Percentiles rank a stretch among this genome's conserved stretches.
Conservation (phyloP, 2,888 invertebrate species). For the Acleris laterana region DNA sequence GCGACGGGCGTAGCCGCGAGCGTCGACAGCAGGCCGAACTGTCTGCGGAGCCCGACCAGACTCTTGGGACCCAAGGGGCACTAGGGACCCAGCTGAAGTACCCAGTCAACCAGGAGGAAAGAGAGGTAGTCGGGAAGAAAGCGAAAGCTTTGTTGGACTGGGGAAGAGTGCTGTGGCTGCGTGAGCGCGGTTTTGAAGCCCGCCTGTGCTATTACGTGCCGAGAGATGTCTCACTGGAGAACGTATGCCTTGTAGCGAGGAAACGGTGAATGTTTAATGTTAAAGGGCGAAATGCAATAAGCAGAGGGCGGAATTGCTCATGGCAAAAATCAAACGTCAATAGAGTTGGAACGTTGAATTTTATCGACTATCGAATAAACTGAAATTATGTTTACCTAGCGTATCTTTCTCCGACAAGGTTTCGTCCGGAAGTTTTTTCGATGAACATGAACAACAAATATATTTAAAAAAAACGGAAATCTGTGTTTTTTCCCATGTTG, state of each 20-base stretch:
- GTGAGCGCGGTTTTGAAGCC: slow-evolving; percentile 84
- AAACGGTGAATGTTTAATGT: slow-evolving; percentile 41
- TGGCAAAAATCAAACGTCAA: too few relatives aligned
- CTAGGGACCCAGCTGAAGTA: neutral
- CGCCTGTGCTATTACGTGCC: slow-evolving; percentile 87
- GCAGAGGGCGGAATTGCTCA: too few relatives aligned
- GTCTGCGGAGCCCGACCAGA: neutral
- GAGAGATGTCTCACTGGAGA: slow-evolving; percentile 88
- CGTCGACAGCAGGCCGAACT: slow-evolving; percentile 45
- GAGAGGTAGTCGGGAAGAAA: slow-evolving; percentile 85
- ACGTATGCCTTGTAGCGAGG: slow-evolving; percentile 89
- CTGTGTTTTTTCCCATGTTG: too few relatives aligned
- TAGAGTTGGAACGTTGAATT: too few relatives aligned
- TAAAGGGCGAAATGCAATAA: too few relatives aligned
- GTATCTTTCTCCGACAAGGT: too few relatives aligned
- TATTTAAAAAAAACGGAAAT: too few relatives aligned
- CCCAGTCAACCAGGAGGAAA: slow-evolving; percentile 15
- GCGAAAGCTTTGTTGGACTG: slow-evolving; percentile 92
- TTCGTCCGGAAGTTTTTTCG: too few relatives aligned
- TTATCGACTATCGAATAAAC: too few relatives aligned
- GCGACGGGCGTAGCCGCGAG: slow-evolving; percentile 86
- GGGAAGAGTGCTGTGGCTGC: slow-evolving; percentile 87
- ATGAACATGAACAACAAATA: too few relatives aligned
- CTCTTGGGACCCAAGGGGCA: neutral
- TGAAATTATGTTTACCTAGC: too few relatives aligned